A percentile compares a stretch with the other conserved stretches of the same genome.
phyloP scores from a whole-genome alignment of 2,888 invertebrate species.

The Harpalus rufipes region DNA sequence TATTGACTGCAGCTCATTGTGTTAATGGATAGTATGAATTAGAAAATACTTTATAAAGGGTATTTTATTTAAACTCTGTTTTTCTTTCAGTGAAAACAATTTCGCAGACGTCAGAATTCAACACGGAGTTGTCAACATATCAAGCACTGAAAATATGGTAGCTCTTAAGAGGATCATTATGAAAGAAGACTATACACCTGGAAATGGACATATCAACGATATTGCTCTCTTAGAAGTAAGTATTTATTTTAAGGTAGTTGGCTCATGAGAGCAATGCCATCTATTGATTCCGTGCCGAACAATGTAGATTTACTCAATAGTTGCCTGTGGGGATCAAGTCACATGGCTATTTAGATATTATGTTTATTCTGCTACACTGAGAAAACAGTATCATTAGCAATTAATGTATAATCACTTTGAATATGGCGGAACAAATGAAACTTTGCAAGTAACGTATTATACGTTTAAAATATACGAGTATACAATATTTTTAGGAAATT shows the following conservation, averaged over 20 bases:
- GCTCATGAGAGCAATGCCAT: too few species aligned
- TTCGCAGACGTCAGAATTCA: constrained; percentile 38
- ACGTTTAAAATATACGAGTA: too few species aligned
- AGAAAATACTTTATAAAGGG: neutral
- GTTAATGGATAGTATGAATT: constrained; percentile 67
- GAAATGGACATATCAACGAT: constrained; percentile 68
- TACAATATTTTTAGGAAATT: too few species aligned
- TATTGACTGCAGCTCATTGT: constrained; percentile 70
- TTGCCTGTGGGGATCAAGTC: too few species aligned
- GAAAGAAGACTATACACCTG: constrained; percentile 67
- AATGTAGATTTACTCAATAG: too few species aligned
- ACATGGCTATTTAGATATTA: too few species aligned
- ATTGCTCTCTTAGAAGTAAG: constrained; percentile 69
- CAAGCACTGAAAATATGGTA: constrained; percentile 59
- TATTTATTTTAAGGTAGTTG: constrained; percentile 13
- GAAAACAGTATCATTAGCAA: too few species aligned
- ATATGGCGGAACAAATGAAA: too few species aligned
- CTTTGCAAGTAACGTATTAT: too few species aligned
- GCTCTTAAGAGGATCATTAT: constrained; percentile 63
- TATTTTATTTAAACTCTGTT: neutral
- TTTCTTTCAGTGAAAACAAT: neutral
- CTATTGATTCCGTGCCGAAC: too few species aligned
- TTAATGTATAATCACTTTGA: too few species aligned
- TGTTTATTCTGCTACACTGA: too few species aligned
- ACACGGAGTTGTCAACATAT: constrained; percentile 67